Base-by-base conservation (phyloP, 2,797 vertebrate genomes). In the Bradypodion pumilum region DNA sequence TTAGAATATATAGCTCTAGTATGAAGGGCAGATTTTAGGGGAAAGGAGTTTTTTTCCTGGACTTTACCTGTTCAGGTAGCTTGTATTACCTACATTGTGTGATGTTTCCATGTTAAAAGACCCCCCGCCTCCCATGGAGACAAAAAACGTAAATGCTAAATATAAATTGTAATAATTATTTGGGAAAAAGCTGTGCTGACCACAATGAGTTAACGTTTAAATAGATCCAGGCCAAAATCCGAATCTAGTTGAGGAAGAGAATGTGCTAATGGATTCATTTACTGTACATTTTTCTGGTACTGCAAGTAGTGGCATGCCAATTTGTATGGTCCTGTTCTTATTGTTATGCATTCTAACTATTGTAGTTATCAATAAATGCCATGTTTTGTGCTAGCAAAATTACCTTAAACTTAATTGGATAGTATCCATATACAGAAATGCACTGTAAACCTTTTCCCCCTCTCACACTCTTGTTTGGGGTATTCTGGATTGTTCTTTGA, bases 1-100 rank as follows among this genome's bases (percentile, higher is more conserved):
- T 85, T 86, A 83, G 56, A 86, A 86, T 89, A 42, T 40, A 75
- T 0, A 0, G 59, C 21, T 86, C 15, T 52, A 29, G 15, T 78
- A 89, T 81, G 78, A 85, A 37, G 7, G 35, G 23, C 12, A 74
- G 40, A 40, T 62, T 49, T n/a, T n/a, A n/a, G n/a, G n/a, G n/a
- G n/a, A n/a, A n/a, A 21, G 13, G 1, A 15, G 35, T 2, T 6
- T 16, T 74, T 46, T 49, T 25, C 78, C 32, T 52, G 12, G 8
- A 19, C 32, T 56, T 35, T 46, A 63, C 29, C 7, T 59, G 27
- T 19, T 40, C 46, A 72, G 25, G 8, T 9, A 37, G 13, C 60
- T 5, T 23, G 40, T n/a, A 25, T 25, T 70, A 9, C n/a, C 6
- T 46, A 42, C n/a, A 27, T 76, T 35, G 21, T 65, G 62, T 63